These are phyloP conservation scores for Vollenhovia emeryi DNA, from an alignment of 1,140 invertebrate genomes.

Conservation along the genomic window DNA sequence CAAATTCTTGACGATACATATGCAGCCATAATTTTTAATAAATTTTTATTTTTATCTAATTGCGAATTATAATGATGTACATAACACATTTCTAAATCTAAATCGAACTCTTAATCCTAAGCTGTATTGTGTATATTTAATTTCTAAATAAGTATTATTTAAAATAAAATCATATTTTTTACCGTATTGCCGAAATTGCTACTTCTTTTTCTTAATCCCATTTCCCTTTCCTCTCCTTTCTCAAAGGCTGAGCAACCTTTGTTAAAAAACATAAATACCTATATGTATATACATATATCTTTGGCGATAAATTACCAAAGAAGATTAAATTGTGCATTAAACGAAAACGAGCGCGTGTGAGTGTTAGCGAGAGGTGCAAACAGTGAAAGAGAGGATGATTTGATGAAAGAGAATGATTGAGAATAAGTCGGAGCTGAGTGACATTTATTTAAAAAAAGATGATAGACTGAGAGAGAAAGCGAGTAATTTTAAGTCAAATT, in stretches of 20 bases:
- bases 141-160: constrained; percentile 76
- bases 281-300: no score
- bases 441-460: no score
- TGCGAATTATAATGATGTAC: constrained; percentile 73
- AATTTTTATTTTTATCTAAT: constrained; percentile 62
- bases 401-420: not conserved
- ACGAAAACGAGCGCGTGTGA: no score
- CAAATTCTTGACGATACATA: constrained; percentile 65
- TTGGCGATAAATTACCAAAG: not conserved
- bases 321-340: not conserved
- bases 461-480: no score
- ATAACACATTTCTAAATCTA: constrained; percentile 67
- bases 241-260: not conserved
- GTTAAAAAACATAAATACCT: no score
- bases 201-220: not conserved
- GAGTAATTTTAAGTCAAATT: no score
- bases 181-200: not conserved
- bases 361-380: no score
- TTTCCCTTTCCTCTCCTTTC: not conserved
- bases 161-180: constrained; percentile 17
- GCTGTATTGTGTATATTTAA: constrained; percentile 69
- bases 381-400: no score
- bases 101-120: constrained; percentile 71
- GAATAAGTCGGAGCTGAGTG: no score
- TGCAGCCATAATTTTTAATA: constrained; percentile 68